Percentiles rank a stretch among this genome's conserved stretches.
Conservation (phyloP, 2,797 vertebrate species). For the Characodon lateralis region DNA sequence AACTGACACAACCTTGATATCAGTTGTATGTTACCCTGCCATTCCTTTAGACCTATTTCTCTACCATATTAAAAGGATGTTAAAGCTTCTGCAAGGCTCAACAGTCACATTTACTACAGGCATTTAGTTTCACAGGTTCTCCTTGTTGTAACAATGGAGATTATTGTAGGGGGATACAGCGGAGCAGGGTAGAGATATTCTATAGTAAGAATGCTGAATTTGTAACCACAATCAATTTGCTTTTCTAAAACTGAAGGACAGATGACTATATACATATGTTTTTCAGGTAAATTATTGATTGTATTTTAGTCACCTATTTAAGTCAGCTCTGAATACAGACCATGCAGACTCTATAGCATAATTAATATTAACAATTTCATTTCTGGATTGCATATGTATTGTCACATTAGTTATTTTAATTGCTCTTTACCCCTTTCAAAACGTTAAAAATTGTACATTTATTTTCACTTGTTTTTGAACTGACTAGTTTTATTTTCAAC, state of each 20-base stretch:
- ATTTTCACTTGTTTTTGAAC: too few relatives aligned
- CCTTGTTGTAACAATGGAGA: background rate
- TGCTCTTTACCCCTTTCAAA: background rate
- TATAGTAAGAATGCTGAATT: background rate
- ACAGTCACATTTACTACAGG: background rate
- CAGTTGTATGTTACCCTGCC: background rate
- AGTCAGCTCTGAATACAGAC: conserved; percentile 44
- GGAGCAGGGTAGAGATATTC: background rate
- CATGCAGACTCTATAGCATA: background rate
- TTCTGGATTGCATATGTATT: background rate
- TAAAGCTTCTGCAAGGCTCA: background rate
- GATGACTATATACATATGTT: background rate
- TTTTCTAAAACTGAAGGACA: background rate
- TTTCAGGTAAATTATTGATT: background rate
- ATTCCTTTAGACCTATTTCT: conserved; percentile 3
- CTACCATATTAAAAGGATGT: background rate
- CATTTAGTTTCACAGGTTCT: background rate
- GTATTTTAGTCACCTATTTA: background rate
- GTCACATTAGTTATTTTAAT: background rate
- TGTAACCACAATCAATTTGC: background rate
- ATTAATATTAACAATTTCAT: conserved; percentile 4
- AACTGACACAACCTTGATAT: conserved; percentile 13
- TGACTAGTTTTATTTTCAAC: background rate
- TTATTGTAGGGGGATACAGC: background rate
- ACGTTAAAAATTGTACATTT: too few relatives aligned